Evolutionary conservation across 2,888 invertebrate species (phyloP).

Genomic region (Eilema sororculum): DNA sequence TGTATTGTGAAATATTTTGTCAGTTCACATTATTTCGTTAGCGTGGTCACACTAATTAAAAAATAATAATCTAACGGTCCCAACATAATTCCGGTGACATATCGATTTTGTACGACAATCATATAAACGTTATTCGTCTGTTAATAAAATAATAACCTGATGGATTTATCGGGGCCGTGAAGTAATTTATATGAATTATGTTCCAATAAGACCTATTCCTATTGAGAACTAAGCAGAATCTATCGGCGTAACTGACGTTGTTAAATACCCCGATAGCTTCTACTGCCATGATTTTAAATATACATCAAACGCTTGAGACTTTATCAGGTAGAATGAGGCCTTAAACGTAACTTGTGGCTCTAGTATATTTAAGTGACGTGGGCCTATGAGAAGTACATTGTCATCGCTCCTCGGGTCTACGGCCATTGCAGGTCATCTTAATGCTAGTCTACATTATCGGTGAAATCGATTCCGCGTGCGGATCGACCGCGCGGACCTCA

Average conservation of each 20-base stretch:
- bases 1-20: not conserved
- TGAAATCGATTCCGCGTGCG: conserved; percentile 19
- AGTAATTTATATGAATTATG: conserved; percentile 42
- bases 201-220: conserved; percentile 24
- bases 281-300: conserved; percentile 1
- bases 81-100: not conserved
- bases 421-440: conserved; percentile 27
- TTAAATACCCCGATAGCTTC: not conserved
- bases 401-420: conserved; percentile 18
- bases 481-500: conserved; percentile 25
- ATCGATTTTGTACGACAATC: conserved; percentile 57
- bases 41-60: not conserved
- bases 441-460: conserved; percentile 50
- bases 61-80: not conserved
- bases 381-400: conserved; percentile 18
- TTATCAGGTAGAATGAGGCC: conserved; percentile 25
- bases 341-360: conserved; percentile 23
- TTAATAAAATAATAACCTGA: conserved; percentile 37
- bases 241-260: conserved; percentile 14
- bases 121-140: conserved; percentile 44
- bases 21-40: not conserved
- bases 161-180: conserved; percentile 48
- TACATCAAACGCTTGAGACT: conserved; percentile 11
- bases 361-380: conserved; percentile 13
- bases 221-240: conserved; percentile 19